phyloP scores from a whole-genome alignment of 2,888 invertebrate genomes.

The Deilephila elpenor region DNA sequence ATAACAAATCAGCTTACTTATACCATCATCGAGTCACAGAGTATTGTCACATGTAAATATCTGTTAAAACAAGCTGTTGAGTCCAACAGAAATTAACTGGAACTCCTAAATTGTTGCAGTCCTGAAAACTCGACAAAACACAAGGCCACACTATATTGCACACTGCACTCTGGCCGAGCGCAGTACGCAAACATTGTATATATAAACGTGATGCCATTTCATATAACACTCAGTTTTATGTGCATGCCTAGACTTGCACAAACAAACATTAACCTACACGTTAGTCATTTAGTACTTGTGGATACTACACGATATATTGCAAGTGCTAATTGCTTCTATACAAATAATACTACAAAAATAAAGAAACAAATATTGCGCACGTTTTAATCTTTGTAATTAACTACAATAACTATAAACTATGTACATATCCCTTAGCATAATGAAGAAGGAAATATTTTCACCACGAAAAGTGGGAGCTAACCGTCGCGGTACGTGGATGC shows the following conservation, averaged over 20 bases:
- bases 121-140: constrained; percentile 5
- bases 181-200: constrained; percentile 16
- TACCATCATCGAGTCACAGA: too few species aligned
- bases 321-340: neutral
- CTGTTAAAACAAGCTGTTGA: too few species aligned
- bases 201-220: constrained; percentile 18
- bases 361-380: neutral
- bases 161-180: constrained; percentile 28
- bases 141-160: constrained; percentile 29
- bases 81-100: neutral
- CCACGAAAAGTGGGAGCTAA: too few species aligned
- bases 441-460: too few species aligned
- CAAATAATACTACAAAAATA: neutral
- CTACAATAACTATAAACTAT: too few species aligned
- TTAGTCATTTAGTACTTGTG: neutral
- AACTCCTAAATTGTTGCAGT: neutral
- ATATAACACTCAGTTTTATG: constrained; percentile 10
- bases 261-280: constrained; percentile 13
- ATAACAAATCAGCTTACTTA: too few species aligned
- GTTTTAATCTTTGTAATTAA: too few species aligned
- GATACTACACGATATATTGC: neutral
- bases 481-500: too few species aligned
- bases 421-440: too few species aligned
- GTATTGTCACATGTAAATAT: too few species aligned
- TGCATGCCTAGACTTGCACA: constrained; percentile 15